phyloP scores from a whole-genome alignment of 2,797 vertebrate species.

The Sarcophilus harrisii region DNA sequence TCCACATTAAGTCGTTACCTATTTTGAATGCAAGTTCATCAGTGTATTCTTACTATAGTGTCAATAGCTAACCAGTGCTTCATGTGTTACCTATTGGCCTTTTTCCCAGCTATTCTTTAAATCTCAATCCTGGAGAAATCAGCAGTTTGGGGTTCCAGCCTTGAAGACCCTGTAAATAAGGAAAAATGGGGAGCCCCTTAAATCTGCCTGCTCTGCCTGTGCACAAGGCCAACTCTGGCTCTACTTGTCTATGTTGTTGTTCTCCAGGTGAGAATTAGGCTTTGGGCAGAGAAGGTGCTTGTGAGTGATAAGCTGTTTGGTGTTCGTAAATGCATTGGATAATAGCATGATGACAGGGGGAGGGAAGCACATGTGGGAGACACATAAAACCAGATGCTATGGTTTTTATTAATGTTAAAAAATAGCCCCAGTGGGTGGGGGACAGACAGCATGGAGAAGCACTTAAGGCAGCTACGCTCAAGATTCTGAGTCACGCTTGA shows the following conservation, averaged over 20 bases:
- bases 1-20: not conserved
- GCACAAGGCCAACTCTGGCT: not conserved
- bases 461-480: slow-evolving; percentile 7
- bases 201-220: not conserved
- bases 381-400: slow-evolving; percentile 32
- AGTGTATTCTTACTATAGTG: not conserved
- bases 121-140: not conserved
- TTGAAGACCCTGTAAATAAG: not conserved
- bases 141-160: not conserved
- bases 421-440: not conserved
- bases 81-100: not conserved
- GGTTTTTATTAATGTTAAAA: slow-evolving; percentile 30
- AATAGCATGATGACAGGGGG: not conserved
- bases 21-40: not conserved
- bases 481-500: not conserved
- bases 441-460: slow-evolving; percentile 37
- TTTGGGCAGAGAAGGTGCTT: not conserved
- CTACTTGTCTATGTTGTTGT: not conserved
- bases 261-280: not conserved
- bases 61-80: not conserved
- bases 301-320: not conserved
- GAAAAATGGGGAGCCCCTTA: not conserved
- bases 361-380: slow-evolving; percentile 21
- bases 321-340: slow-evolving; percentile 22
- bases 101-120: not conserved